Evolutionary conservation across 2,113 vertebrate genomes (phyloP).

Genomic region (Anser cygnoides): DNA sequence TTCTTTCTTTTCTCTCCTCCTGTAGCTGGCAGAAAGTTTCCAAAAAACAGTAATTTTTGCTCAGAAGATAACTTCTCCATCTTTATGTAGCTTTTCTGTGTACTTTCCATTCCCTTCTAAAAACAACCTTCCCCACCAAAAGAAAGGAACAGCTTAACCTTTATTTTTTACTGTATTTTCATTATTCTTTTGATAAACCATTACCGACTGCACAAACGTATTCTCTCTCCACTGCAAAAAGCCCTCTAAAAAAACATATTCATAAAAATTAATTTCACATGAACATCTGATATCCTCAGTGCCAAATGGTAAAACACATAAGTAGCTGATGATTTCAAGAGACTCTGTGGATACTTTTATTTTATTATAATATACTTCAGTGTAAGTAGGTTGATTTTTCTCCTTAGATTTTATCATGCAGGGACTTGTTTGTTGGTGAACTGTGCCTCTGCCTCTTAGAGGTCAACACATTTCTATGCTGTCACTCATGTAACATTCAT

Average conservation of each 20-base stretch:
- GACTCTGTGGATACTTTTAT: not conserved
- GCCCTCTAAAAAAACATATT: not conserved
- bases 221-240: not conserved
- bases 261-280: not conserved
- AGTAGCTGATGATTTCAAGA: not conserved
- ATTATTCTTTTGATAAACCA: not conserved
- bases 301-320: not conserved
- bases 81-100: not conserved
- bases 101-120: not conserved
- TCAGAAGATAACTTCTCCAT: fast-evolving
- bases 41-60: not conserved
- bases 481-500: not conserved
- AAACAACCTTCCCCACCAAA: not conserved
- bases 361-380: not conserved
- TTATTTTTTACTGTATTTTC: not conserved
- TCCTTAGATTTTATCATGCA: not conserved
- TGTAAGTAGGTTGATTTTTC: not conserved
- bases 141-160: fast-evolving
- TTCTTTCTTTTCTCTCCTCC: not conserved
- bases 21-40: not conserved
- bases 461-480: not conserved
- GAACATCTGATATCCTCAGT: not conserved
- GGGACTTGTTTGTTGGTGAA: not conserved
- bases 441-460: not conserved
- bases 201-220: not conserved